Evolutionary conservation across 2,888 invertebrate genomes (phyloP), one percentile per base, ranked within the genome.

Genomic region (Pollenia amentaria): DNA sequence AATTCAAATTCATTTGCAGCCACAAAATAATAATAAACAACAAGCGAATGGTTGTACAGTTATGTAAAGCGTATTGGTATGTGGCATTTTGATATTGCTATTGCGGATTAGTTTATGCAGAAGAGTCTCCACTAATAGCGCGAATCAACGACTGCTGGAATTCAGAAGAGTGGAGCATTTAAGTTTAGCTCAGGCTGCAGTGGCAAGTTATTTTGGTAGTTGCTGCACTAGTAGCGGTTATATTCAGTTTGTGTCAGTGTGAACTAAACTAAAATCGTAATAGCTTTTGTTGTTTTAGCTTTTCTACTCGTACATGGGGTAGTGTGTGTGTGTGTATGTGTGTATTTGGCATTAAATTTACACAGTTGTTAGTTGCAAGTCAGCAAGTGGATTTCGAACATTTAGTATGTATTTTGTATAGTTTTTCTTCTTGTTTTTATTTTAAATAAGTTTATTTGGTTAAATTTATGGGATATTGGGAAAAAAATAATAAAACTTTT

Each of bases 1-100:
- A 83, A 87, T 87, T 84, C 84, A 87, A 87, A 87, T 87, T 87
- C 84, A 87, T 87, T 87, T 87, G 81, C 87, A 87, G 84, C 87
- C 87, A 81, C 87, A 84, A 87, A 87, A 84, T 84, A 87, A 87
- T 84, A 85, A 89, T 88, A 89, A 89, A 88, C 72, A 64, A 55
- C 79, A 69, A 77, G 60, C 67, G 44, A 84, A 84, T 67, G 46
- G 60, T 53, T 62, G 70, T 62, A 48, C 79, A 88, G 86, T 85
- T 85, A 78, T 80, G 84, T 51, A 82, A 82, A 84, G 85, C 81
- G 84, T 78, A 82, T 86, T 73, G 85, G 85, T 85, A 76, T 83
- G 79, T 83, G 83, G 83, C 78, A 75, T 86, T 79, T 70, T 57
- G 80, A 77, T 87, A 81, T 84, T 77, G 72, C 83, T 78, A 77